These are phyloP conservation scores for Eilema griseolum DNA, from an alignment of 2,888 invertebrate genomes.

Conservation along the genomic window DNA sequence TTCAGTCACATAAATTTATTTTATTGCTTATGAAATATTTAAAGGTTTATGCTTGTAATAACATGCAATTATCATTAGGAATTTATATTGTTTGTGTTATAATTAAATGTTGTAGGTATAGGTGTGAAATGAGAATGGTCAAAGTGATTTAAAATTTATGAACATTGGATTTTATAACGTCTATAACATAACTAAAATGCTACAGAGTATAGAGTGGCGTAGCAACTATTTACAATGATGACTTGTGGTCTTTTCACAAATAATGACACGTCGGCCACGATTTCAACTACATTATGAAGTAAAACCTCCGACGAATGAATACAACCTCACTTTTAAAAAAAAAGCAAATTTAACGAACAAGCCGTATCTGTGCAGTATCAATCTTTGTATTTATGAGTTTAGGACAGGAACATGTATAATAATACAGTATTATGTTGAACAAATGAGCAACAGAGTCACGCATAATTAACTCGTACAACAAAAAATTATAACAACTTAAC, in stretches of 20 bases:
- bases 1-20: conserved; percentile 45
- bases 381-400: too few relatives aligned
- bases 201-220: too few relatives aligned
- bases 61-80: conserved; percentile 6
- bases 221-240: background rate
- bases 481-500: background rate
- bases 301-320: too few relatives aligned
- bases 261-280: too few relatives aligned
- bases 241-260: background rate
- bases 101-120: background rate
- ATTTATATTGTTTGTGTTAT: conserved; percentile 7
- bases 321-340: too few relatives aligned
- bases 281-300: too few relatives aligned
- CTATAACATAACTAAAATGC: background rate
- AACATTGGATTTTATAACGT: background rate
- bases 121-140: background rate
- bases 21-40: conserved; percentile 17
- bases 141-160: background rate
- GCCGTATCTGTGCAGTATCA: too few relatives aligned
- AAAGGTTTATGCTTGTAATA: conserved; percentile 14
- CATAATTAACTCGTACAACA: background rate
- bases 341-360: too few relatives aligned
- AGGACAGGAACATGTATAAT: too few relatives aligned
- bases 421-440: too few relatives aligned
- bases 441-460: too few relatives aligned